Evolutionary conservation across 2,797 vertebrate genomes (phyloP), one percentile per base, ranked within the genome.

Genomic region (Coluber constrictor): DNA sequence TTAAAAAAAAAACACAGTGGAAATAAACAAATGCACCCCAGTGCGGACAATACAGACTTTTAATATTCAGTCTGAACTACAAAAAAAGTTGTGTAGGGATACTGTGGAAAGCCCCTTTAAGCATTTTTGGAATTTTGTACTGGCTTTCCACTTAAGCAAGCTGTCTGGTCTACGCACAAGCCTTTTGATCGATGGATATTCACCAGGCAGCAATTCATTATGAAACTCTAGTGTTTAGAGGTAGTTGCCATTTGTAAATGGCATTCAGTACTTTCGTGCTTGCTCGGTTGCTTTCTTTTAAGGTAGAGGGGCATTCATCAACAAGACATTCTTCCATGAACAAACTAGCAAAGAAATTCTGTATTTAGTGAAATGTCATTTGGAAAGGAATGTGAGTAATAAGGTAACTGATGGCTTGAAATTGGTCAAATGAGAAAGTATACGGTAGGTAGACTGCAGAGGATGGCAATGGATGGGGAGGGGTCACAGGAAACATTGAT

Each of bases 231-330:
- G 91, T 93, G 90, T 56, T 93, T 93, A 88, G 94, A 89, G 51
- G 20, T 88, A 94, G 23, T 61, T 94, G 70, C 43, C 56, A 93
- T 94, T 95, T 94, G 91, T 94, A 95, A 95, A 93, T 18, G 95
- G 60, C 20, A 15, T 57, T 96, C 66, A 16, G 29, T 91, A 16
- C 83, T 86, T 51, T 23, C 18, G n/a, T 55, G 23, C 57, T 90
- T 43, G 27, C 23, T 47, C 29, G 27, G 13, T 20, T 59, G 23
- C 10, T 23, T 54, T 92, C 94, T 93, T 93, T 60, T 92, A 88
- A 93, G 90, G 90, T 86, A 94, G 86, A 83, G 60, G 90, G 90
- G 90, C 89, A 32, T 94, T 96, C 94, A 59, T 95, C 59, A 94
- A 92, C 11, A 70, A 94, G 91, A 87, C 3, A 0, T 57, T 91